These are phyloP conservation scores for Amphimedon queenslandica DNA, from an alignment of 37 sponge, comb jelly and placozoan species.

Conservation along the genomic window DNA sequence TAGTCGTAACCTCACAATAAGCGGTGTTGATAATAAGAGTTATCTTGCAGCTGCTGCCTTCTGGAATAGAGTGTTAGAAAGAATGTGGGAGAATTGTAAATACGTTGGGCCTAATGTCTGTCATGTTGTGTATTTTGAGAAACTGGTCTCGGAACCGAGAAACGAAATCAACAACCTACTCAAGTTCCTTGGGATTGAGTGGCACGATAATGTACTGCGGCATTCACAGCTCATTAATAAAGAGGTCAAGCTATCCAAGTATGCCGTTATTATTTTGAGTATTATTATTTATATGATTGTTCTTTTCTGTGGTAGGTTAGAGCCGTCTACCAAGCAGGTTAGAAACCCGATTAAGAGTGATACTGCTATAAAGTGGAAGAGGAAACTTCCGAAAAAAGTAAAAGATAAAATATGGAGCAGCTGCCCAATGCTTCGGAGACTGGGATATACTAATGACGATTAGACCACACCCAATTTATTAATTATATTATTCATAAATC, in stretches of 20 bases:
- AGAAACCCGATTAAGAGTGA: slow-evolving; percentile 55
- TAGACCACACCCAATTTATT: background rate
- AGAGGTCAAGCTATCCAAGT: slow-evolving; percentile 74
- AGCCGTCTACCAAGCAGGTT: slow-evolving; percentile 83
- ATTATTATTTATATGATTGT: no score
- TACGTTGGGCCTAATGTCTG: slow-evolving; percentile 13
- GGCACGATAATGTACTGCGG: slow-evolving; percentile 74
- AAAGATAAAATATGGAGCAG: slow-evolving; percentile 29
- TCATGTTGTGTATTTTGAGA: slow-evolving; percentile 70
- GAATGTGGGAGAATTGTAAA: slow-evolving; percentile 59
- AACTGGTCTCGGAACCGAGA: slow-evolving; percentile 56
- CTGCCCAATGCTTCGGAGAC: slow-evolving; percentile 50
- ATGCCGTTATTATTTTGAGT: no score
- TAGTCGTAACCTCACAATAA: slow-evolving; percentile 72
- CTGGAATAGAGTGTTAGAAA: slow-evolving; percentile 64
- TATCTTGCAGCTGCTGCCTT: slow-evolving; percentile 58
- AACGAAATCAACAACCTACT: slow-evolving; percentile 53
- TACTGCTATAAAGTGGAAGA: slow-evolving; percentile 63
- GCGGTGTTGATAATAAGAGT: slow-evolving; percentile 67
- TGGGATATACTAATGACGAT: slow-evolving; percentile 45
- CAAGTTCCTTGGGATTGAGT: slow-evolving; percentile 55
- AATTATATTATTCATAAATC: background rate
- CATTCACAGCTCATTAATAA: slow-evolving; percentile 62
- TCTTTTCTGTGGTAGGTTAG: no score
- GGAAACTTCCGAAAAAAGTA: slow-evolving; percentile 36